Percentiles rank a stretch among this genome's conserved stretches.
These are phyloP conservation scores for Galeopsomyia nigrocyanea DNA, from an alignment of 2,888 invertebrate species.

Conservation along the genomic window DNA sequence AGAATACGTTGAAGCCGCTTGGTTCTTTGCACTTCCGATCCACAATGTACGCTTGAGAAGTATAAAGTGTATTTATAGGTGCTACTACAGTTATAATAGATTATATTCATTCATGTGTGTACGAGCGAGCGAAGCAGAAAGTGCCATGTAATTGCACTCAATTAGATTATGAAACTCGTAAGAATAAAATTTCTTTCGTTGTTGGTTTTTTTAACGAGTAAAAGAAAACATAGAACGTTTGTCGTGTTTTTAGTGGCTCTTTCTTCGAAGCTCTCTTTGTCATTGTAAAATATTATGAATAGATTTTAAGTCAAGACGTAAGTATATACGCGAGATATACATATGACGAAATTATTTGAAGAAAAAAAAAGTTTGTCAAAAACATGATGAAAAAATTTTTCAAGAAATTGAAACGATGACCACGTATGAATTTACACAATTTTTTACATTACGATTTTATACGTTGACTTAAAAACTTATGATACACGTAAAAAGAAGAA, in stretches of 20 bases:
- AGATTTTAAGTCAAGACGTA: background rate
- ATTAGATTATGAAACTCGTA: background rate
- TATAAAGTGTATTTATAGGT: conserved; percentile 15
- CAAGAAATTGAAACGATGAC: conserved; percentile 43
- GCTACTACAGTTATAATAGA: conserved; percentile 6
- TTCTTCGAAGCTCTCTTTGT: conserved; percentile 25
- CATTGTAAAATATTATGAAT: conserved; percentile 26
- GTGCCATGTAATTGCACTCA: conserved; percentile 2
- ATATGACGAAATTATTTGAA: conserved; percentile 13
- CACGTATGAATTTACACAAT: conserved; percentile 58
- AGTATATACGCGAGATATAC: background rate
- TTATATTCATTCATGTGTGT: conserved; percentile 23
- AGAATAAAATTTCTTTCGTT: background rate
- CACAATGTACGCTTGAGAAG: conserved; percentile 39
- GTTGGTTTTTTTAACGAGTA: background rate
- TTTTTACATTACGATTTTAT: conserved; percentile 61
- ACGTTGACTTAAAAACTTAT: conserved; percentile 52
- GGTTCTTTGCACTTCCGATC: conserved; percentile 44
- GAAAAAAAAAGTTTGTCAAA: conserved; percentile 37
- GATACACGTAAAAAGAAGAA: conserved; percentile 36
- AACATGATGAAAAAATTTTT: conserved; percentile 42
- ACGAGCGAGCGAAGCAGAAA: conserved; percentile 24
- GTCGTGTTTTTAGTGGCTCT: conserved; percentile 16
- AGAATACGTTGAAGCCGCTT: conserved; percentile 38
- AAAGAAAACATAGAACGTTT: background rate